Evolutionary conservation across 2,113 vertebrate genomes (phyloP).

Genomic region (Thymallus thymallus): DNA sequence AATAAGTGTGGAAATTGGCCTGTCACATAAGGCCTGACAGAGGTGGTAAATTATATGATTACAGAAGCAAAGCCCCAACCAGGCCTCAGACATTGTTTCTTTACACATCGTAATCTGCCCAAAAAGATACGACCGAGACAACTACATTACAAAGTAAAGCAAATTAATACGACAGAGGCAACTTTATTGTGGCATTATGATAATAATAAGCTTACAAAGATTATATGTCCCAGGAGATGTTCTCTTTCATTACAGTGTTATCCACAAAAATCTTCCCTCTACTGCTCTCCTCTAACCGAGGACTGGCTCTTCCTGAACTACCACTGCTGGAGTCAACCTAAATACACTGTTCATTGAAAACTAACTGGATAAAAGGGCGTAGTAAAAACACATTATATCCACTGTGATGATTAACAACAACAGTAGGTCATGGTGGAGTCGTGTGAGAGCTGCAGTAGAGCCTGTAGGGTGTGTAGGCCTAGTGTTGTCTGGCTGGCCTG

Average conservation of each 20-base stretch:
- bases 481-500: conserved; percentile 35
- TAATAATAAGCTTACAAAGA: conserved; percentile 76
- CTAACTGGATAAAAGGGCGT: neutral
- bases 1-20: conserved; percentile 85
- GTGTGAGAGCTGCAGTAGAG: neutral
- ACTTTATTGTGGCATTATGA: conserved; percentile 76
- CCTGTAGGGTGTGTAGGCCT: conserved; percentile 11
- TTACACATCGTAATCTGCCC: conserved; percentile 77
- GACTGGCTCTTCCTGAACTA: conserved; percentile 20
- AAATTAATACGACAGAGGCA: conserved; percentile 76
- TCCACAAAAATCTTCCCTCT: conserved; percentile 55
- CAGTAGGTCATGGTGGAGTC: neutral
- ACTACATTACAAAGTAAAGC: conserved; percentile 72
- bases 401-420: neutral
- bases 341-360: neutral
- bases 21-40: conserved; percentile 77
- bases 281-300: conserved; percentile 22
- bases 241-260: conserved; percentile 62
- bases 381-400: neutral
- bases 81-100: conserved; percentile 74
- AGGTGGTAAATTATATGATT: conserved; percentile 77
- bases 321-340: neutral
- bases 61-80: conserved; percentile 68
- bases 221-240: conserved; percentile 68
- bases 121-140: conserved; percentile 70